Percentiles rank a stretch among this genome's conserved stretches.
phyloP scores from a whole-genome alignment of 2,797 vertebrate genomes.

The Ceyx erithaca region DNA sequence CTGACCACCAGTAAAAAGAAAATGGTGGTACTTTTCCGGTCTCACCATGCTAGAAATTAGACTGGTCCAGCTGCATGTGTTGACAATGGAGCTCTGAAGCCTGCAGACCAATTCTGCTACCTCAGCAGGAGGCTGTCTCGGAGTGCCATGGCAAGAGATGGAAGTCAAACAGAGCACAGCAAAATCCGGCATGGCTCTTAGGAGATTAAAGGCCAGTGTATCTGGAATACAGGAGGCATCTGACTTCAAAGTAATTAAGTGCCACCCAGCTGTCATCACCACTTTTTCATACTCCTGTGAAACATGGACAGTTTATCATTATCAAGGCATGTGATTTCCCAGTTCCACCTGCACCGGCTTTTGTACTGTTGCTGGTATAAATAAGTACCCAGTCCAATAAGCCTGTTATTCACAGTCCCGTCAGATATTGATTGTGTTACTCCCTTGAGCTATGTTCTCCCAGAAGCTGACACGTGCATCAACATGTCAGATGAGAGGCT shows the following conservation, averaged over 20 bases:
- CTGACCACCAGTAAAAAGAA: not conserved
- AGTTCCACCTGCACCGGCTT: slow-evolving; percentile 14
- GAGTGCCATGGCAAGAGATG: not conserved
- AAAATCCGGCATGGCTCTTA: not conserved
- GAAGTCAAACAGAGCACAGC: not conserved
- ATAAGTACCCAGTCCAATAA: not conserved
- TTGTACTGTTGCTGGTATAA: not conserved
- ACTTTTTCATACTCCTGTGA: not conserved
- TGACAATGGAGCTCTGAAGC: not conserved
- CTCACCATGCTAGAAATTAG: rapidly evolving
- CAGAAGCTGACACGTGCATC: not conserved
- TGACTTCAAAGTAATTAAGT: not conserved
- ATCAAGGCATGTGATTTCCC: not conserved
- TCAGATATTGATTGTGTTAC: not conserved
- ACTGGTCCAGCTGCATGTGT: rapidly evolving
- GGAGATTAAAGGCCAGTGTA: not conserved
- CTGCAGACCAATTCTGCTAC: not conserved
- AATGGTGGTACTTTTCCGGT: not conserved
- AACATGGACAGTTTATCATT: not conserved
- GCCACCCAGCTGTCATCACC: slow-evolving; percentile 32
- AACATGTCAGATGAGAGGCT: not conserved
- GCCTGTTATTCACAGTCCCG: not conserved
- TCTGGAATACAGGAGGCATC: slow-evolving; percentile 23
- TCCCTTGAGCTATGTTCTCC: not conserved
- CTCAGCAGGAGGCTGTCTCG: not conserved